Conservation (phyloP, 1,140 invertebrate species). For the Temnothorax curvispinosus region DNA sequence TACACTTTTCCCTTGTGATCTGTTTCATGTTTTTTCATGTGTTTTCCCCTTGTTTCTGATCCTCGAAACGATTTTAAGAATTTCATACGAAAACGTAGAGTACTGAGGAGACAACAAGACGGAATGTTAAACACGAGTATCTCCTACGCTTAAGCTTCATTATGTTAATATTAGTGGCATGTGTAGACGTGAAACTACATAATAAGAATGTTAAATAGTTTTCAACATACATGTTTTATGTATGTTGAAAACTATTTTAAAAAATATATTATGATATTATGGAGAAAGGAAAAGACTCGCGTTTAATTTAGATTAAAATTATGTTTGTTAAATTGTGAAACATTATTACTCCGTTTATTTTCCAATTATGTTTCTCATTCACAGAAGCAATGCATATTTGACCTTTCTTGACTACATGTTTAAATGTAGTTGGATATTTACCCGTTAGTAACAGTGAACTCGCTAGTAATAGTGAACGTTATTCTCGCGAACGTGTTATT, state of each 20-base stretch:
- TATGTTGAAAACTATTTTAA: not conserved
- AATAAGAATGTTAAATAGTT: not conserved
- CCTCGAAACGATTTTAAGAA: conserved; percentile 15
- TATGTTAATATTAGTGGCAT: not conserved
- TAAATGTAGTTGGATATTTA: not conserved
- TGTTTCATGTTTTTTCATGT: not conserved
- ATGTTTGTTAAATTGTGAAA: not conserved
- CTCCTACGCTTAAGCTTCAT: conserved; percentile 8
- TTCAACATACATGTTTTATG: not conserved
- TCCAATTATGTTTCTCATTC: not conserved
- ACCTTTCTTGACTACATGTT: not conserved
- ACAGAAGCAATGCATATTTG: not conserved
- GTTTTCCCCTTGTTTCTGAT: conserved; percentile 1
- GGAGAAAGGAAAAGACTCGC: not conserved
- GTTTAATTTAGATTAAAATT: not conserved
- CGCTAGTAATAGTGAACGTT: not conserved
- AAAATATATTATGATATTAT: not conserved
- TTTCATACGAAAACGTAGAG: not conserved
- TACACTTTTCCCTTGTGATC: not conserved
- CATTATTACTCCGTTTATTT: not conserved
- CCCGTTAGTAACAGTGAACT: not conserved
- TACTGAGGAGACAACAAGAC: not conserved
- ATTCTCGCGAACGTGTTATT: conserved; percentile 5
- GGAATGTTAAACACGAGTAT: not conserved
- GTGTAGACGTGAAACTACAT: not conserved